Conservation (phyloP, 2,888 invertebrate genomes). For the Eupithecia vulgata region DNA sequence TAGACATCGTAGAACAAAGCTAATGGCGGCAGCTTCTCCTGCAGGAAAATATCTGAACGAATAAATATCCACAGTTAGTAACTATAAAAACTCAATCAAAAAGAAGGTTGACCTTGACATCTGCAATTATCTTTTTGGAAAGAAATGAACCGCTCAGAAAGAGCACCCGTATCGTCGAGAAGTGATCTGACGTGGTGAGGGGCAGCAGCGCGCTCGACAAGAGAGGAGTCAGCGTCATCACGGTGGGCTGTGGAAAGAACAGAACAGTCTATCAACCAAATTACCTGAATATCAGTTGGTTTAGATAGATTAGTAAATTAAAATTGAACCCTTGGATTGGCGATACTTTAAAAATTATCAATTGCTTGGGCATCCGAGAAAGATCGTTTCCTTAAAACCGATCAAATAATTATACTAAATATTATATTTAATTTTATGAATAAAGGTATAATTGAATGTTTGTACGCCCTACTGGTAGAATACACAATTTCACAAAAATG, state of each 20-base stretch:
- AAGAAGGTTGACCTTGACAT: background rate
- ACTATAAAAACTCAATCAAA: background rate
- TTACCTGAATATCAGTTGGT: background rate
- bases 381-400: background rate
- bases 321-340: too few species aligned
- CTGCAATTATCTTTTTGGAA: background rate
- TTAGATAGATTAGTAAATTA: background rate
- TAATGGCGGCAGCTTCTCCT: constrained; percentile 1
- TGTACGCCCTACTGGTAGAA: too few species aligned
- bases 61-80: too few species aligned
- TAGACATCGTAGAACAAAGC: background rate
- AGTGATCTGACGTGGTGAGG: background rate
- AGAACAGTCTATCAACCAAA: background rate
- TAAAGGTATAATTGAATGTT: too few species aligned
- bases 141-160: background rate
- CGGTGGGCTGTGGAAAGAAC: background rate
- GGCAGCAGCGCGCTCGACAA: background rate
- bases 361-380: background rate
- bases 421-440: too few species aligned
- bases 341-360: background rate
- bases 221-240: background rate
- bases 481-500: too few species aligned
- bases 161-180: background rate
- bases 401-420: too few species aligned
- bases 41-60: background rate